These are phyloP conservation scores for Leucania comma DNA, from an alignment of 2,888 invertebrate species.

Conservation along the genomic window DNA sequence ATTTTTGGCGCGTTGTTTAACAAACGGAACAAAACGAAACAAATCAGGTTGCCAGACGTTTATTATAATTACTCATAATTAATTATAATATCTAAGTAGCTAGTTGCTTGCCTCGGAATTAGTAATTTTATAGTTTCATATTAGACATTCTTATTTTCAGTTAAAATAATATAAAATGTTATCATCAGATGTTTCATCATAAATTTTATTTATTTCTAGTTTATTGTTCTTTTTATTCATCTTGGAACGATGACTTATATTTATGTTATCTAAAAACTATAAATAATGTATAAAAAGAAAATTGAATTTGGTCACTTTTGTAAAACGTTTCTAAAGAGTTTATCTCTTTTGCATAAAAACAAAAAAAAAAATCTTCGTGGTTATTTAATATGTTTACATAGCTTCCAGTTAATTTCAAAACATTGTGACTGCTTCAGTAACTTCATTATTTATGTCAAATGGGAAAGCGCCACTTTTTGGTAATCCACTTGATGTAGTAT, in stretches of 20 bases:
- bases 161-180: neutral
- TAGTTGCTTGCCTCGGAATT: constrained; percentile 33
- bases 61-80: constrained; percentile 32
- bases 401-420: neutral
- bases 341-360: neutral
- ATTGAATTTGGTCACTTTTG: neutral
- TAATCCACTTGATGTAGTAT: neutral
- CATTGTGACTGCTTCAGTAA: neutral
- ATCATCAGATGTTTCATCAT: too few relatives aligned
- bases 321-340: neutral
- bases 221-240: neutral
- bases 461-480: neutral
- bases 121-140: constrained; percentile 3
- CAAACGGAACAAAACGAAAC: constrained; percentile 41
- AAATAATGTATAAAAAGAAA: too few relatives aligned
- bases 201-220: neutral
- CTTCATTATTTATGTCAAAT: neutral
- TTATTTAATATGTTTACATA: too few relatives aligned
- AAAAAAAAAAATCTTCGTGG: neutral
- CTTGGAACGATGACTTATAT: neutral
- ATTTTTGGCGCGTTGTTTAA: constrained; percentile 11
- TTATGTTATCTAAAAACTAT: neutral
- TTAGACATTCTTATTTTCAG: too few relatives aligned
- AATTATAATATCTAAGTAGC: constrained; percentile 4
- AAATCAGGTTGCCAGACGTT: constrained; percentile 33